Base-by-base conservation (phyloP, 2,888 invertebrate species). In the Tenthredo amoena region DNA sequence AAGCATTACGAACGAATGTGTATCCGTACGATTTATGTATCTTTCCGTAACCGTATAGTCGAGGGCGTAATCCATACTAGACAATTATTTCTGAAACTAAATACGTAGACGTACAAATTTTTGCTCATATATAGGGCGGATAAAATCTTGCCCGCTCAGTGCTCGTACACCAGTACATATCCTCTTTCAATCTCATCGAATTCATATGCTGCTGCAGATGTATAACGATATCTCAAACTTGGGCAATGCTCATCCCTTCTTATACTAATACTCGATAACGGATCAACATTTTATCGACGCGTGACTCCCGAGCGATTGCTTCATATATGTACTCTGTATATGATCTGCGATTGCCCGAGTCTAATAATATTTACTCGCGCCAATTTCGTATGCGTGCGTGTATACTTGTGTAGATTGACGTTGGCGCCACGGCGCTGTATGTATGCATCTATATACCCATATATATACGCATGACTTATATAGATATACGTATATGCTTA, bases 251-350 rank as follows among this genome's bases (percentile, higher is more conserved):
- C n/a, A 43, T 4, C 4, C 5, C 10, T 4, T 40, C 43, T 40
- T 18, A 10, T 9, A 10, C 18, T 43, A 10, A n/a, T 74, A 4
- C 43, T 40, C 72, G 72, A 74, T 43, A 43, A 43, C 31, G 21
- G 43, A 74, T 74, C 9, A 43, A 40, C n/a, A 21, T 43, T 43
- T 74, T 40, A 74, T 74, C 72, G 37, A 26, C n/a, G n/a, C 40
- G 43, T 74, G n/a, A 43, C 72, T 74, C 21, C 34, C 15, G n/a
- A 74, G 21, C 43, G 43, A 74, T 74, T 74, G 31, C 72, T 74
- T 7, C n/a, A 37, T 43, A 43, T 26, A 26, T 26, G 26, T 26
- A 26, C 26, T 26, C 26, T 26, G 26, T 26, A 26, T 43, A 2
- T 72, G 72, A 68, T 34, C 68, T 34, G 31, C 12, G 31, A 68